Percentiles rank a stretch among this genome's conserved stretches.
These are phyloP conservation scores for Paraplagusia blochii DNA, from an alignment of 2,113 vertebrate species.

Conservation along the genomic window DNA sequence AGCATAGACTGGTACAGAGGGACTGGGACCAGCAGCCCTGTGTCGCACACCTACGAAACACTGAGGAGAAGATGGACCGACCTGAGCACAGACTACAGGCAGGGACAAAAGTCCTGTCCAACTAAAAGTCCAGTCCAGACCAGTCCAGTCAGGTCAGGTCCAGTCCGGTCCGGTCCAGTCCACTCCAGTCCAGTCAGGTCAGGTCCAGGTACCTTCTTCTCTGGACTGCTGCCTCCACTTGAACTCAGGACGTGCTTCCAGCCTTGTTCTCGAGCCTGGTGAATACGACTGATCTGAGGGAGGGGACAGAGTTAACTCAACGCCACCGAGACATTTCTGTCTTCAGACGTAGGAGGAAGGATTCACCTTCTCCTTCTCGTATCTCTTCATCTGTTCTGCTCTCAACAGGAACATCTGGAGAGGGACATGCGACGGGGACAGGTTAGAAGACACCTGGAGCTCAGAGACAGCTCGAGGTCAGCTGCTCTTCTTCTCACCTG, in stretches of 20 bases:
- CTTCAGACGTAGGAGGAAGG: no score
- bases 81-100: no score
- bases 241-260: conserved; percentile 91
- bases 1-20: conserved; percentile 7
- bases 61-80: conserved; percentile 34
- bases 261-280: conserved; percentile 94
- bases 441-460: no score
- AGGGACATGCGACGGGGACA: background rate
- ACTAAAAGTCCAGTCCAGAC: background rate
- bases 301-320: conserved; percentile 3
- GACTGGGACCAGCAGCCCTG: conserved; percentile 22
- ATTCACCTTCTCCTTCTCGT: conserved; percentile 87
- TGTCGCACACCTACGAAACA: conserved; percentile 62
- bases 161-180: background rate
- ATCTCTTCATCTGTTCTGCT: conserved; percentile 86
- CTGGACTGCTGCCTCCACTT: conserved; percentile 81
- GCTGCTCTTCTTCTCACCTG: conserved; percentile 76
- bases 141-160: background rate
- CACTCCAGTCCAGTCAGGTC: background rate
- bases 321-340: no score
- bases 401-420: conserved; percentile 85
- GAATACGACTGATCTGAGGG: conserved; percentile 87
- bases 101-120: no score
- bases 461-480: no score
- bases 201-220: conserved; percentile 68